Percentiles rank a stretch among this genome's conserved stretches.
Conservation (phyloP, 2,113 vertebrate genomes). For the Notarius quadriscutis region DNA sequence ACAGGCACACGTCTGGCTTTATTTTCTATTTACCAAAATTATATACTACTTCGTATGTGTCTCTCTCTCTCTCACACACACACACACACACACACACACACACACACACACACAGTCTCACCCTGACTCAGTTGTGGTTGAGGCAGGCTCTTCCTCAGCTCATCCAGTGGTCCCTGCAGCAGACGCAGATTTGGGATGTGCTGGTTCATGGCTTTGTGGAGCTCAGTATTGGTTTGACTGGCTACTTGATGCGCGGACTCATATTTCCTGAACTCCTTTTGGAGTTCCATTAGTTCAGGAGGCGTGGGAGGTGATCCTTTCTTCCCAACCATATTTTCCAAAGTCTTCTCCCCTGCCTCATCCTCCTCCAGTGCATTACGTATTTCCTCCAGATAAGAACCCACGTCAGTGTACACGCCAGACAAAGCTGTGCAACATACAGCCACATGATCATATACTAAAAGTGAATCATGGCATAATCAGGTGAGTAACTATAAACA, state of each 20-base stretch:
- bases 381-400: slow-evolving; percentile 79
- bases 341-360: slow-evolving; percentile 70
- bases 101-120: slow-evolving; percentile 28
- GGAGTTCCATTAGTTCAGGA: slow-evolving; percentile 65
- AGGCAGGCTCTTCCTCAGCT: slow-evolving; percentile 76
- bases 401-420: slow-evolving; percentile 80
- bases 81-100: background rate
- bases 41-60: no score
- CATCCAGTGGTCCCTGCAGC: slow-evolving; percentile 77
- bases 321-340: slow-evolving; percentile 70
- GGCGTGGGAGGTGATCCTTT: background rate
- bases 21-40: no score
- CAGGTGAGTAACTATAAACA: background rate
- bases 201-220: slow-evolving; percentile 82
- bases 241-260: slow-evolving; percentile 79
- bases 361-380: slow-evolving; percentile 74
- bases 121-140: slow-evolving; percentile 68
- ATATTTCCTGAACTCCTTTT: slow-evolving; percentile 80
- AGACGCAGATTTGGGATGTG: slow-evolving; percentile 81
- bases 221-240: slow-evolving; percentile 83
- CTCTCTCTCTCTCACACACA: no score
- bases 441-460: slow-evolving; percentile 14
- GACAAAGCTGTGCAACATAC: slow-evolving; percentile 70
- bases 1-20: no score
- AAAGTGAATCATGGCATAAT: slow-evolving; percentile 41